Conservation (phyloP, 1,140 invertebrate genomes). For the Camponotus vicinus region DNA sequence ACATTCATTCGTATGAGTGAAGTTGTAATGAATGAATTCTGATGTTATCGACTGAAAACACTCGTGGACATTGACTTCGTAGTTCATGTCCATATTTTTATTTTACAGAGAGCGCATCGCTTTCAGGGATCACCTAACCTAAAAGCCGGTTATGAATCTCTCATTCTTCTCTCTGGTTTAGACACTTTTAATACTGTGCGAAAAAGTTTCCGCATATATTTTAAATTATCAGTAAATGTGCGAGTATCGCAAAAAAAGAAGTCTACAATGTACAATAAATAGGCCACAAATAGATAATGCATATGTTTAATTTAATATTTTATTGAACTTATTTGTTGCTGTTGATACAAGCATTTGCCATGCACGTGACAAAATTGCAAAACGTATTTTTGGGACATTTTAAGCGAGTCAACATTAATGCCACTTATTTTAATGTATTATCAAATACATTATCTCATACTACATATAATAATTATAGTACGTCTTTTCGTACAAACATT, state of each 20-base stretch:
- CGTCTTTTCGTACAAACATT: background rate
- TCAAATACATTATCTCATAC: background rate
- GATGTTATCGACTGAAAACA: too few species aligned
- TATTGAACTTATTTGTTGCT: background rate
- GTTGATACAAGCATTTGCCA: background rate
- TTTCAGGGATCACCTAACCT: too few species aligned
- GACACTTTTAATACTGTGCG: background rate
- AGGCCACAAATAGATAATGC: background rate
- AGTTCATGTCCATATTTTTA: too few species aligned
- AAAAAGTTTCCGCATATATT: background rate
- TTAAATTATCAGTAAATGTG: conserved; percentile 13
- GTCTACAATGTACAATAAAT: background rate
- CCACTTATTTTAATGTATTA: background rate
- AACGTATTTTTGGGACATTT: background rate
- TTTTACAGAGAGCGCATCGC: too few species aligned
- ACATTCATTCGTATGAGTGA: too few species aligned
- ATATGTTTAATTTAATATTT: background rate
- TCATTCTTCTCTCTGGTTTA: too few species aligned
- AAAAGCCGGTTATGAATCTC: too few species aligned
- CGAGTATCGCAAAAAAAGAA: background rate
- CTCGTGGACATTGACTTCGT: too few species aligned
- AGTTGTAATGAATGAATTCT: too few species aligned
- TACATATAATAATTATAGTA: background rate
- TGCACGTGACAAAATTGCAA: conserved; percentile 51
- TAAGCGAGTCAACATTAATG: background rate